Base-by-base conservation (phyloP, 2,888 invertebrate genomes). In the Euproctis similis region DNA sequence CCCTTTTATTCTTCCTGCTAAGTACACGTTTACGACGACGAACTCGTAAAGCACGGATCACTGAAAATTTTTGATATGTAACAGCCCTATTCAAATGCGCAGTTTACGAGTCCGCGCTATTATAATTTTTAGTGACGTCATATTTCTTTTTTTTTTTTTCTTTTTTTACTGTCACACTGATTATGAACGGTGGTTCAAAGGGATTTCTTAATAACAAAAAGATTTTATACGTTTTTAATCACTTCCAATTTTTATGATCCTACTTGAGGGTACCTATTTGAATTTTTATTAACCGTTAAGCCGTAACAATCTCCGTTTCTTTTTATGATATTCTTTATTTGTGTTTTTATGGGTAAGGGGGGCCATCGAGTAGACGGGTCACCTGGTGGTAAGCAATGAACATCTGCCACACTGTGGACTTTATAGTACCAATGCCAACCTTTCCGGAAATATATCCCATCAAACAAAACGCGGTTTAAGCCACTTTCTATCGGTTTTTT, bases 1-100 rank as follows among this genome's bases (percentile, higher is more conserved):
- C 63, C 63, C 65, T 64, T 62, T 71, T 69, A 73, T 72, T 71
- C 74, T 68, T 64, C 54, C 62, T 60, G 68, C 70, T 80, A 78
- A 82, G 80, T 76, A 81, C 73, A 72, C 73, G 70, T 82, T 82
- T 84, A 84, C 78, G 84, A 84, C 78, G 84, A 81, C 72, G 54
- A 61, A 63, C 75, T 80, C 82, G 78, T 84, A 84, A 84, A 84
- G 73, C 69, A 81, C 80, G 82, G 82, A 81, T 84, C 81, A 80
- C 69, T 81, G 84, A 80, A 77, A 80, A 80, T 82, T 82, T 84
- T 84, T 82, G 84, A 84, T 82, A 82, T 81, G 84, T 82, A 73
- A 82, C 81, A 74, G 72, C 80, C 68, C 78, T 81, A 84, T 84
- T 84, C 84, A 84, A 84, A 84, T 80, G 72, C 51, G 47, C 59